Base-by-base conservation (phyloP, 2,113 vertebrate genomes). In the pig (Sus scrofa) region DNA sequence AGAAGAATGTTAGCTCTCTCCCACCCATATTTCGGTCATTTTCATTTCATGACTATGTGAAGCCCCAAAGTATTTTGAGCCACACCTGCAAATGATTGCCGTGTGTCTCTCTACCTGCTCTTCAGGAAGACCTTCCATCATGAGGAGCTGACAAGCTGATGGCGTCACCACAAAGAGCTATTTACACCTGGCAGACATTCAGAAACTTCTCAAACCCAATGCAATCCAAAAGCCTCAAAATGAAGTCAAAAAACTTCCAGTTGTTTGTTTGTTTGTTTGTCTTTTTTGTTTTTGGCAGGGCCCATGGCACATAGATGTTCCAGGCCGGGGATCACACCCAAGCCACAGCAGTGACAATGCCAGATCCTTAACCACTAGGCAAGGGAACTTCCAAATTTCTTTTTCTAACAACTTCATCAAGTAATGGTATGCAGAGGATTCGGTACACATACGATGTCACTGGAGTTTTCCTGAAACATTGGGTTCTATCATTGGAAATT, bases 151-250 rank as follows among this genome's bases (percentile, higher is more conserved):
- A 92, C 87, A 92, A 71, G 70, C 58, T 74, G 70, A 84, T 92
- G 63, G 82, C 54, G 27, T 77, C 52, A 85, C 52, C 78, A 89
- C n/a, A 95, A 54, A 93, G 13, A 92, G 10, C 22, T 85, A 34
- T 83, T 97, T 71, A 93, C 22, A 63, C 65, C 73, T 97, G 93
- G 91, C 50, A 90, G 52, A 73, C 88, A 96, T 96, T 96, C 82
- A 96, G 91, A 96, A 96, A 85, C 77, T 52, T n/a, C 91, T 63
- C 32, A 89, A 82, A 68, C 14, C 62, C 93, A 37, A 89, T 95
- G 94, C 90, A 96, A 7, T 26, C 2, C 1, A 50, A 96, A 89
- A 50, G 1, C 19, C 44, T 71, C 68, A 94, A 86, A 83, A 74
- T 27, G 32, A 93, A 85, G 79, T 73, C 81, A 60, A 16, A 86